phyloP scores from a whole-genome alignment of 2,113 vertebrate species.

The Probosciger aterrimus region DNA sequence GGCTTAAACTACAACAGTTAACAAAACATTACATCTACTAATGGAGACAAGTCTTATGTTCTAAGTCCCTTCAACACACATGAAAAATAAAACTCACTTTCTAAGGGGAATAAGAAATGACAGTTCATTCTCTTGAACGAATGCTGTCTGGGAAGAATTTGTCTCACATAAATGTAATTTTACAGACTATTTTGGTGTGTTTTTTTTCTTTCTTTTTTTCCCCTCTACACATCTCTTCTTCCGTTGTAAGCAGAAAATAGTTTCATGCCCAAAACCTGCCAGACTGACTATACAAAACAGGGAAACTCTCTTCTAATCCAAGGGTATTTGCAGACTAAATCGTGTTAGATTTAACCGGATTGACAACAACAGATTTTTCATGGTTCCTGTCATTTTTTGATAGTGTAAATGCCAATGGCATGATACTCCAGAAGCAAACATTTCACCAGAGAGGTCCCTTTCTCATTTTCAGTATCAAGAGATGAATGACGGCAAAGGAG shows the following conservation, averaged over 20 bases:
- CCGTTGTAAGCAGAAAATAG: not conserved
- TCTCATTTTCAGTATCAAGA: not conserved
- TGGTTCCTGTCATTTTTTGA: not conserved
- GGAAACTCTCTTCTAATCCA: not conserved
- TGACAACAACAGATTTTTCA: not conserved
- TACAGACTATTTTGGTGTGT: not conserved
- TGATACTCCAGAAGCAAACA: not conserved
- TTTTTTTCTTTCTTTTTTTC: not conserved
- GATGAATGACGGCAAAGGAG: not conserved
- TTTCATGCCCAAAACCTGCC: not conserved
- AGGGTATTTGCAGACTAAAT: not conserved
- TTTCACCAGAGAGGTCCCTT: rapidly evolving
- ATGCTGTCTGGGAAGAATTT: not conserved
- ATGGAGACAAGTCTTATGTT: not conserved
- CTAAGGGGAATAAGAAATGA: not conserved
- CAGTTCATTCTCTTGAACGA: not conserved
- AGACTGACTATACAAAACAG: not conserved
- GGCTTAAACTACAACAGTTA: not conserved
- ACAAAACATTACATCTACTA: not conserved
- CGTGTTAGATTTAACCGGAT: not conserved
- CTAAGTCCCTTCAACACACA: not conserved
- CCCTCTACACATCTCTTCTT: not conserved
- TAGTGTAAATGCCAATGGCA: not conserved
- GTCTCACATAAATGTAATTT: not conserved
- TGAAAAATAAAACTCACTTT: not conserved